phyloP scores from a whole-genome alignment of 2,113 vertebrate genomes.

The Phrynocephalus versicolor region DNA sequence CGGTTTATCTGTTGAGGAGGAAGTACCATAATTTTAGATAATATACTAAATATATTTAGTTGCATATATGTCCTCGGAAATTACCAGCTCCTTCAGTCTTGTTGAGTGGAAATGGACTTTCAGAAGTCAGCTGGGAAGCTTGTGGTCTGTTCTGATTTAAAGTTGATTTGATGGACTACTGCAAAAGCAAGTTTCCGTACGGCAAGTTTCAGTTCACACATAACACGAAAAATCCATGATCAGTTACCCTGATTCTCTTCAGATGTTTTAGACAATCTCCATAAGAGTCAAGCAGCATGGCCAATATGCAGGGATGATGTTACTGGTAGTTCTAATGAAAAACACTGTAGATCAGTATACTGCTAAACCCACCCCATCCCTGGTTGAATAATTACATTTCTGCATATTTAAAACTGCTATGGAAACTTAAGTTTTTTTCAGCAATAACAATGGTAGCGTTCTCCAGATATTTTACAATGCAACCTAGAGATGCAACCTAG shows the following conservation, averaged over 20 bases:
- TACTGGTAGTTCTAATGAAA: too few species aligned
- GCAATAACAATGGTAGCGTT: background rate
- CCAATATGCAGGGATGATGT: background rate
- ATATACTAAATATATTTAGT: background rate
- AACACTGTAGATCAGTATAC: too few species aligned
- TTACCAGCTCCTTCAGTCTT: background rate
- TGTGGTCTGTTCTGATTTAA: background rate
- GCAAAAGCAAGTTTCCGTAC: background rate
- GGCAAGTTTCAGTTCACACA: background rate
- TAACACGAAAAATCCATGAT: background rate
- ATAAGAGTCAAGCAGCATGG: background rate
- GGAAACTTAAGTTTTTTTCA: background rate
- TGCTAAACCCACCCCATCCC: too few species aligned
- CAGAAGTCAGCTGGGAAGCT: background rate
- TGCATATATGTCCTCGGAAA: background rate
- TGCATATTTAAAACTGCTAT: background rate
- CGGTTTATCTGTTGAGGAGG: too few species aligned
- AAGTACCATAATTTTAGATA: too few species aligned
- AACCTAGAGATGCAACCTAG: background rate
- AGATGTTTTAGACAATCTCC: background rate
- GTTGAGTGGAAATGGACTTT: background rate
- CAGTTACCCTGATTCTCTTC: background rate
- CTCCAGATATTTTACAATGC: background rate
- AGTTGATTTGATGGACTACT: background rate
- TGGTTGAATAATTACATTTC: too few species aligned